Evolutionary conservation across 2,113 vertebrate species (phyloP).

Genomic region (Piaya cayana): DNA sequence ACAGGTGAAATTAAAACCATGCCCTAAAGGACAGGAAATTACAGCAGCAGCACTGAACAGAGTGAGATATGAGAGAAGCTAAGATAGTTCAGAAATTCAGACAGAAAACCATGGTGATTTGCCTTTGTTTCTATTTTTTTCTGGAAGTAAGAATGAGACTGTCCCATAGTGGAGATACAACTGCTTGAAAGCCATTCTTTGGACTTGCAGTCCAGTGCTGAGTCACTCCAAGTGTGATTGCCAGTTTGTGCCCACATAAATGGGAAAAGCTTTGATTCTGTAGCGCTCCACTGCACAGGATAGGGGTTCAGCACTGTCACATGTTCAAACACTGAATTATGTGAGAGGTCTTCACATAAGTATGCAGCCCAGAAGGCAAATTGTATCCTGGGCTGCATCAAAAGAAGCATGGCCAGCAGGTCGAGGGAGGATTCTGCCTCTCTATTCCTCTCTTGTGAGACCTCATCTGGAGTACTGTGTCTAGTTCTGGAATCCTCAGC

Average conservation of each 20-base stretch:
- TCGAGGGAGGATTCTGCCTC: no score
- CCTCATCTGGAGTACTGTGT: no score
- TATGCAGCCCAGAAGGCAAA: background rate
- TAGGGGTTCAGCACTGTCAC: background rate
- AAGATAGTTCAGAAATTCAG: slow-evolving; percentile 7
- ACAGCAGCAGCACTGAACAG: background rate
- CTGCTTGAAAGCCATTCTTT: background rate
- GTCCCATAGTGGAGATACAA: background rate
- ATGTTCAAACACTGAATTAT: background rate
- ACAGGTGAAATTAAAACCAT: slow-evolving; percentile 15
- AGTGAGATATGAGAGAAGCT: background rate
- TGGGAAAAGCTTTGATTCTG: background rate
- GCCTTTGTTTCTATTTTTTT: background rate
- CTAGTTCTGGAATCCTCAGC: no score
- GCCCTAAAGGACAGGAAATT: slow-evolving; percentile 19
- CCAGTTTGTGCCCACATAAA: background rate
- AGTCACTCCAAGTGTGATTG: background rate
- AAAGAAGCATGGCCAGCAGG: no score
- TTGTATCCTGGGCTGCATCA: no score
- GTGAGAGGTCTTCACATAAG: background rate
- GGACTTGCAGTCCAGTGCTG: rapidly evolving
- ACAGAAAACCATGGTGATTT: background rate
- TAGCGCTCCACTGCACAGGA: background rate
- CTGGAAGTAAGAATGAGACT: background rate
- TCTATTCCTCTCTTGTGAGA: no score